A percentile compares a stretch with the other conserved stretches of the same genome.
Evolutionary conservation across 64 coral and sea anemone species (phyloP).

Genomic region (Montipora sp.): DNA sequence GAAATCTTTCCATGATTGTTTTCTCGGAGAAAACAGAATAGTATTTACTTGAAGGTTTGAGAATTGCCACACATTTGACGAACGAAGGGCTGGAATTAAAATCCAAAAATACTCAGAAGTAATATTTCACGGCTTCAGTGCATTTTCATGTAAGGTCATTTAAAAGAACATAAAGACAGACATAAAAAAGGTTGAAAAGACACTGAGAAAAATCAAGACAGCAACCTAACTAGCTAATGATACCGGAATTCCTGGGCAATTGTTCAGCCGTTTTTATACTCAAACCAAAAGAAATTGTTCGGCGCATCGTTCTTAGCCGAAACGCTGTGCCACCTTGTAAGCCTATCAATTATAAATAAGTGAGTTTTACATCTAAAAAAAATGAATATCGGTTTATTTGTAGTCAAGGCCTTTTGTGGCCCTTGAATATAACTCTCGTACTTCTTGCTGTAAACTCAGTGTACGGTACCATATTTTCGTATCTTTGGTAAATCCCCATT

Average conservation of each 20-base stretch:
- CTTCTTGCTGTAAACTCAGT: not conserved
- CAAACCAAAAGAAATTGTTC: slow-evolving; percentile 37
- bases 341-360: slow-evolving; percentile 87
- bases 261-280: not conserved
- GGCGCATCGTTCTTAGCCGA: slow-evolving; percentile 11
- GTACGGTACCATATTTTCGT: not conserved
- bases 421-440: slow-evolving; percentile 5
- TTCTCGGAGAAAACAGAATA: not conserved
- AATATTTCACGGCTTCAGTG: not conserved
- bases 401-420: slow-evolving; percentile 2
- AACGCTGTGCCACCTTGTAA: slow-evolving; percentile 21
- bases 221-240: not conserved
- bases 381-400: slow-evolving; percentile 39
- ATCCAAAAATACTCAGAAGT: not conserved
- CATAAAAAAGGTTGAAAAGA: not conserved
- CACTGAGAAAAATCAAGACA: not conserved
- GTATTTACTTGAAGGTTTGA: not conserved
- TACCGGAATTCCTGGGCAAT: not conserved
- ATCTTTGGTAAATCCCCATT: not conserved
- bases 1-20: not conserved
- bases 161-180: not conserved
- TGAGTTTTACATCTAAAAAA: slow-evolving; percentile 77
- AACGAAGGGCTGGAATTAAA: not conserved
- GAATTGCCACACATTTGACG: not conserved
- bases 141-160: not conserved